Evolutionary conservation across 2,113 vertebrate species (phyloP).

Genomic region (Nematolebias whitei): DNA sequence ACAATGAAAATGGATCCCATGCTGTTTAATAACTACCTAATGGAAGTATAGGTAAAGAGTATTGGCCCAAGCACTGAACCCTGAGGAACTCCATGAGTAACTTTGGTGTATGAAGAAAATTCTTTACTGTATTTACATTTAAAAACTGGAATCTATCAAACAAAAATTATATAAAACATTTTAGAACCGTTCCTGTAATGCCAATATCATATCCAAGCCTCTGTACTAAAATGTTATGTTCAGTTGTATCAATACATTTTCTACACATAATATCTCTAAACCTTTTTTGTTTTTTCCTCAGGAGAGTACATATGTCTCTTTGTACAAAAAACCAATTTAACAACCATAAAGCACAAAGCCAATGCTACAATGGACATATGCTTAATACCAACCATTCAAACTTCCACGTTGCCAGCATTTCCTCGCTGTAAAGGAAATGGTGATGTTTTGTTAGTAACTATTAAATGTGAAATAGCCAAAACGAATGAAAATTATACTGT

Average conservation of each 20-base stretch:
- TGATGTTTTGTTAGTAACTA: rapidly evolving
- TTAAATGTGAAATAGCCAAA: slow-evolving; percentile 30
- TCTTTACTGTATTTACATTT: too few species aligned
- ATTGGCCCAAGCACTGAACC: too few species aligned
- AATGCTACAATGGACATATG: slow-evolving; percentile 47
- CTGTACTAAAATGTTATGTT: not conserved
- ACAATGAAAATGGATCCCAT: too few species aligned
- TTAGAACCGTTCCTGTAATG: not conserved
- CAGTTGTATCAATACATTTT: too few species aligned
- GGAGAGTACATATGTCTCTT: slow-evolving; percentile 64
- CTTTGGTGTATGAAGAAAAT: too few species aligned
- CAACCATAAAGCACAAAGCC: slow-evolving; percentile 41
- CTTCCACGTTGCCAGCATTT: slow-evolving; percentile 29
- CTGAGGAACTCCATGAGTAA: too few species aligned
- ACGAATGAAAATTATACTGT: slow-evolving; percentile 38
- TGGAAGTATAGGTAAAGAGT: too few species aligned
- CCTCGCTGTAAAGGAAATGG: not conserved
- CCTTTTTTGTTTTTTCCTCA: slow-evolving; percentile 20
- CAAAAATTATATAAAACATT: too few species aligned
- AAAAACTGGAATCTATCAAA: too few species aligned
- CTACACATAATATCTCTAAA: not conserved
- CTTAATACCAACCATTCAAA: slow-evolving; percentile 46
- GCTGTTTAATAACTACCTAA: too few species aligned
- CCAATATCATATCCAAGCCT: too few species aligned
- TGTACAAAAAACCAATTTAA: rapidly evolving